phyloP scores from a whole-genome alignment of 1,140 invertebrate genomes.

The Vanessa atalanta region DNA sequence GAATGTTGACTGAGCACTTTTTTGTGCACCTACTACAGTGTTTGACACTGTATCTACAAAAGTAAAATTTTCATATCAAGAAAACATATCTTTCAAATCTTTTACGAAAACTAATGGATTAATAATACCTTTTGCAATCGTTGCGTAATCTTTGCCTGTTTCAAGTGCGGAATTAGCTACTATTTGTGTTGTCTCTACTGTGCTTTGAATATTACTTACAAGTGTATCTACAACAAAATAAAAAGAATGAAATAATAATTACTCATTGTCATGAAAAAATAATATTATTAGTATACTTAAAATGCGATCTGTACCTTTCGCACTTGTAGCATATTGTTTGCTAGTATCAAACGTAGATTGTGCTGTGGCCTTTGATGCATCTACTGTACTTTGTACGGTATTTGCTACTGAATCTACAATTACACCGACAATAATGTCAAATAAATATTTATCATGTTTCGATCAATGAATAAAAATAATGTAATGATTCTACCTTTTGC shows the following conservation, averaged over 20 bases:
- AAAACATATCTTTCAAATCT: constrained; percentile 17
- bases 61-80: constrained; percentile 18
- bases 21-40: constrained; percentile 20
- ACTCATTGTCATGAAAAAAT: neutral
- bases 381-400: constrained; percentile 23
- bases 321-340: constrained; percentile 29
- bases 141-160: constrained; percentile 43
- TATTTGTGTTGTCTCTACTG: constrained; percentile 43
- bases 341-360: constrained; percentile 24
- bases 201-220: constrained; percentile 34
- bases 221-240: constrained; percentile 45
- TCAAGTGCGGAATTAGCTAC: constrained; percentile 45
- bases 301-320: constrained; percentile 17
- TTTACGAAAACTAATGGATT: neutral
- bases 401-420: constrained; percentile 34
- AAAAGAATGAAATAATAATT: neutral
- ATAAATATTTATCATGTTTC: neutral
- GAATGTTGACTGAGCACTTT: constrained; percentile 16
- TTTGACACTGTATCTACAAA: constrained; percentile 21
- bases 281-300: neutral
- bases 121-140: constrained; percentile 48
- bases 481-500: constrained; percentile 46
- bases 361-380: constrained; percentile 18
- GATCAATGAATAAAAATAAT: constrained; percentile 2
- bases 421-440: constrained; percentile 3